A percentile compares a stretch with the other conserved stretches of the same genome.
Conservation (phyloP, 2,888 invertebrate genomes). For the Argyresthia goedartella region DNA sequence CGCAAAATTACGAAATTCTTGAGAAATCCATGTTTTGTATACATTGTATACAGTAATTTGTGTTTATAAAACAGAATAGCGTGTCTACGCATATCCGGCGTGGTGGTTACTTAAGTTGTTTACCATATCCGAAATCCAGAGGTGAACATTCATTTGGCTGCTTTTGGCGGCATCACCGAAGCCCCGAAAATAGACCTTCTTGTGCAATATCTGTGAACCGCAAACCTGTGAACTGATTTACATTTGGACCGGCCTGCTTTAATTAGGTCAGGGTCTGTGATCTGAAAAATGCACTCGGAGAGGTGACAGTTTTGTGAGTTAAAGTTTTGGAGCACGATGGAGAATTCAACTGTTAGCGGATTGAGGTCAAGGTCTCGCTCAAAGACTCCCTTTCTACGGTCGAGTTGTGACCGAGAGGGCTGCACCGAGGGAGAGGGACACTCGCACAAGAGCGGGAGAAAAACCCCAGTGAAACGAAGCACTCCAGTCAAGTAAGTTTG, state of each 20-base stretch:
- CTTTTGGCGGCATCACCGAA: slow-evolving; percentile 65
- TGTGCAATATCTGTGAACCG: slow-evolving; percentile 45
- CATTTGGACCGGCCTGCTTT: slow-evolving; percentile 22
- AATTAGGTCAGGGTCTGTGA: slow-evolving; percentile 25
- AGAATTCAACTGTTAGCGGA: slow-evolving; percentile 57
- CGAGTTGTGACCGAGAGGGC: slow-evolving; percentile 70
- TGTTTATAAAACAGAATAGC: neutral
- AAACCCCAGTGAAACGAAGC: slow-evolving; percentile 56
- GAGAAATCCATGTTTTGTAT: slow-evolving; percentile 30
- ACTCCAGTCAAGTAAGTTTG: slow-evolving; percentile 62
- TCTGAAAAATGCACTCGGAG: slow-evolving; percentile 26
- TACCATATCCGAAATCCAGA: neutral
- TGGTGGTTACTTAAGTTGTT: neutral
- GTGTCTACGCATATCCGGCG: neutral
- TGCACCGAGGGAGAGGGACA: slow-evolving; percentile 67
- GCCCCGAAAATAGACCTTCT: slow-evolving; percentile 63
- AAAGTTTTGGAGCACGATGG: slow-evolving; percentile 30
- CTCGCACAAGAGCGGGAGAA: slow-evolving; percentile 61
- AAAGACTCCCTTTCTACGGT: slow-evolving; percentile 75
- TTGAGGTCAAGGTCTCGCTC: slow-evolving; percentile 79
- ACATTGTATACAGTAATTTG: slow-evolving; percentile 21
- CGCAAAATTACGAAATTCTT: slow-evolving; percentile 40
- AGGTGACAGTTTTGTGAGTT: slow-evolving; percentile 9
- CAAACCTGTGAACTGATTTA: slow-evolving; percentile 29
- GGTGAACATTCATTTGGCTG: slow-evolving; percentile 20